A percentile compares a stretch with the other conserved stretches of the same genome.
phyloP scores from a whole-genome alignment of 2,888 invertebrate genomes.

The Allolobophora icterica region DNA sequence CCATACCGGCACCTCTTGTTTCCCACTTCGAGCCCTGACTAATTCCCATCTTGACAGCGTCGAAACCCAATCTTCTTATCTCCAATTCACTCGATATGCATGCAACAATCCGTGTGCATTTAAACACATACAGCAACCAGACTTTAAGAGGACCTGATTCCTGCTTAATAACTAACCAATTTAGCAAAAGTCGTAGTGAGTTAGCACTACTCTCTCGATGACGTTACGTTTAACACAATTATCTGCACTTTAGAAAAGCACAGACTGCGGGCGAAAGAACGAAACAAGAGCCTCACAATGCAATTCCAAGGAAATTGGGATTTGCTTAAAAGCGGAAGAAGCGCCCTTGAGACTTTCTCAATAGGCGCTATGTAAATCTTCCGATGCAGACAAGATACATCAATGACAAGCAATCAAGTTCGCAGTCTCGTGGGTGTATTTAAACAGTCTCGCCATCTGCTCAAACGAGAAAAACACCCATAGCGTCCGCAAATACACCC shows the following conservation, averaged over 20 bases:
- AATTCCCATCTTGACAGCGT: neutral
- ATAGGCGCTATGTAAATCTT: neutral
- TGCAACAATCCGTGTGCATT: neutral
- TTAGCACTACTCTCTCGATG: no score
- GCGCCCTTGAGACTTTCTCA: neutral
- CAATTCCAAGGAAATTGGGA: neutral
- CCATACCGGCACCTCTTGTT: no score
- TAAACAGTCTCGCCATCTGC: neutral
- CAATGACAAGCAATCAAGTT: slow-evolving; percentile 14
- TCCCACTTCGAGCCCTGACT: no score
- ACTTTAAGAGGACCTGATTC: neutral
- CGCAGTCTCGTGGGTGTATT: neutral
- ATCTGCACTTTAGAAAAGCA: neutral
- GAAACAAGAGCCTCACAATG: neutral
- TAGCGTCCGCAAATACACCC: neutral
- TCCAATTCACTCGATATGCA: neutral
- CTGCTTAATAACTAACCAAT: no score
- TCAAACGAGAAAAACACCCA: neutral
- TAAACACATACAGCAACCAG: neutral
- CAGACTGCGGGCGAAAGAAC: neutral
- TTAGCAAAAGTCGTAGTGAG: no score
- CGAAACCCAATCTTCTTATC: neutral
- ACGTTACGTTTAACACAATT: no score
- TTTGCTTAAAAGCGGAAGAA: neutral
- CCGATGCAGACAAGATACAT: neutral